Conservation (phyloP, 1,140 invertebrate species). For the Drosophila suzukii region DNA sequence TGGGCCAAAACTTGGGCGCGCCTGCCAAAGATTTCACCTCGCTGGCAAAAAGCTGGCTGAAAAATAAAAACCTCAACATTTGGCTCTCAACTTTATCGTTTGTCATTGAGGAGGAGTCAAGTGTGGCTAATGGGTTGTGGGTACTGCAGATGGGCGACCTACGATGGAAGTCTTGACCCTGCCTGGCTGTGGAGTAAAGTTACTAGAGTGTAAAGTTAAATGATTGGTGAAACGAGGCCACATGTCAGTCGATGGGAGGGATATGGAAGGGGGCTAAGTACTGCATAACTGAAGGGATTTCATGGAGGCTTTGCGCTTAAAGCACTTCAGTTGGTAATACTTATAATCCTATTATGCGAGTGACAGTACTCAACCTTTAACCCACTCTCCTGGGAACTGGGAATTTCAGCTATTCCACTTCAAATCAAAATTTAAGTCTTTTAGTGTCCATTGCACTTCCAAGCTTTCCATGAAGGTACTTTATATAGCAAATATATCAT, state of each 20-base stretch:
- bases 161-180: constrained; percentile 59
- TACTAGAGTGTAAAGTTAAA: constrained; percentile 82
- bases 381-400: background rate
- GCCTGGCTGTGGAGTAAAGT: constrained; percentile 66
- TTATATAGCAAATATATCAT: too few relatives aligned
- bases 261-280: background rate
- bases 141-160: constrained; percentile 9
- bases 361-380: constrained; percentile 9
- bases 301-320: constrained; percentile 5
- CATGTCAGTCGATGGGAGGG: constrained; percentile 24
- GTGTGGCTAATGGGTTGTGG: constrained; percentile 40
- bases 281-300: constrained; percentile 44
- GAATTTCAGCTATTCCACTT: background rate
- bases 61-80: constrained; percentile 45
- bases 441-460: background rate
- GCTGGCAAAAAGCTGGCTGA: constrained; percentile 21
- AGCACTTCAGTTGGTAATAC: constrained; percentile 12
- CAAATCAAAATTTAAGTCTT: background rate
- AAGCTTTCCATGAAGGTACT: too few relatives aligned
- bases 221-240: constrained; percentile 76
- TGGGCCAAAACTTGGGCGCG: constrained; percentile 52
- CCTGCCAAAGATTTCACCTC: constrained; percentile 53
- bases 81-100: constrained; percentile 31
- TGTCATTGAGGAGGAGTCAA: constrained; percentile 54
- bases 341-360: constrained; percentile 29